Percentiles rank a stretch among this genome's conserved stretches.
phyloP scores from a whole-genome alignment of 1,140 invertebrate species.

The Magallana gigas region DNA sequence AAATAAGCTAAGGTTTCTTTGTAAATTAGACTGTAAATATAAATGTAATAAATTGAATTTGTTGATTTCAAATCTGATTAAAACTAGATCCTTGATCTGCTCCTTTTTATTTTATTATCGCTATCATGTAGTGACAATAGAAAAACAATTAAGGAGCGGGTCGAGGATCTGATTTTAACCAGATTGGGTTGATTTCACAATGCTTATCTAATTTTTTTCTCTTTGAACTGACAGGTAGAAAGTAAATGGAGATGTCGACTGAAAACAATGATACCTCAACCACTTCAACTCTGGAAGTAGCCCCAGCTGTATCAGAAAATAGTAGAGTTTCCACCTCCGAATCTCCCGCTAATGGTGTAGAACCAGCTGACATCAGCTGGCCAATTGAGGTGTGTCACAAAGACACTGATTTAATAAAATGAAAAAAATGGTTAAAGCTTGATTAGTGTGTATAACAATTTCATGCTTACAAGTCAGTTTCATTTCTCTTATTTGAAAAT shows the following conservation, averaged over 20 bases:
- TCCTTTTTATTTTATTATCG: too few species aligned
- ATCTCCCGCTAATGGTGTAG: neutral
- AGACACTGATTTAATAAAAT: too few species aligned
- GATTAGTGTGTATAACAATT: too few species aligned
- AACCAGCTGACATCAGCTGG: conserved; percentile 7
- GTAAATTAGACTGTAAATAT: neutral
- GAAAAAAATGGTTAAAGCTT: too few species aligned
- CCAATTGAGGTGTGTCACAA: neutral
- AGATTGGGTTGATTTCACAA: neutral
- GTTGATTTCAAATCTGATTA: neutral
- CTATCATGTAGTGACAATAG: too few species aligned
- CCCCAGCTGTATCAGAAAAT: neutral
- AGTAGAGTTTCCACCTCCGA: neutral
- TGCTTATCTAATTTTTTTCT: neutral
- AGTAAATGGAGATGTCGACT: conserved; percentile 37
- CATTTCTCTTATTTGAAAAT: too few species aligned
- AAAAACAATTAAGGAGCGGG: too few species aligned
- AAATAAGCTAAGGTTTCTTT: neutral
- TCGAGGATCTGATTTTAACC: too few species aligned
- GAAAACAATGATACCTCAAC: conserved; percentile 29
- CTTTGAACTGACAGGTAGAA: neutral
- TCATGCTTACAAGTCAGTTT: too few species aligned
- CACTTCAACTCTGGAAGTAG: conserved; percentile 4
- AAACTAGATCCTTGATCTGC: too few species aligned
- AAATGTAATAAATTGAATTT: neutral